A percentile compares a stretch with the other conserved stretches of the same genome.
phyloP scores from a whole-genome alignment of 1,140 invertebrate genomes.

The Drosophila nigromelanica region DNA sequence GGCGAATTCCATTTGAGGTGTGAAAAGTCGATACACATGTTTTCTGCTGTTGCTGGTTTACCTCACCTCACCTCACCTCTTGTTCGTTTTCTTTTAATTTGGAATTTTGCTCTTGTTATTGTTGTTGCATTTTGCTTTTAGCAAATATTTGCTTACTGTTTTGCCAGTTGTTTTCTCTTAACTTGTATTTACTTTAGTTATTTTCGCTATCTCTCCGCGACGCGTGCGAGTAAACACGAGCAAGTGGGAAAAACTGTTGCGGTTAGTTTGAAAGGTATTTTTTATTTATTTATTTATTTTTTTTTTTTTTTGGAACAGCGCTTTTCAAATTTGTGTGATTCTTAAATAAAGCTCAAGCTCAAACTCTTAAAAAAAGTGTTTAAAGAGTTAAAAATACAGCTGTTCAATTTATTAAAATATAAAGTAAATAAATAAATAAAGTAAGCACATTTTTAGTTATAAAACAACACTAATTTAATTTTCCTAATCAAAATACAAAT shows the following conservation, averaged over 20 bases:
- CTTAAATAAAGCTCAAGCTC: too few species aligned
- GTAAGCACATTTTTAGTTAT: too few species aligned
- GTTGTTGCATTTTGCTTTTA: constrained; percentile 29
- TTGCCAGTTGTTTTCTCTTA: constrained; percentile 54
- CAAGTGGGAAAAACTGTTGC: constrained; percentile 1
- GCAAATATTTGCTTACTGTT: constrained; percentile 56
- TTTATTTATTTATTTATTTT: too few species aligned
- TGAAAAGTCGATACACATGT: constrained; percentile 72
- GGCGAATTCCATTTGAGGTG: constrained; percentile 19
- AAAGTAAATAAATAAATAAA: too few species aligned
- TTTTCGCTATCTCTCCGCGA: constrained; percentile 26
- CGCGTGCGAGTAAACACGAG: constrained; percentile 49
- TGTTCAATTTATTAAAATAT: too few species aligned
- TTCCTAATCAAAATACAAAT: too few species aligned
- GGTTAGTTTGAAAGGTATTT: too few species aligned
- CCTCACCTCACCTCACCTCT: background rate
- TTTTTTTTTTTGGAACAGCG: too few species aligned
- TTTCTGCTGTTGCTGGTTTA: constrained; percentile 42
- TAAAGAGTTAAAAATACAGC: too few species aligned
- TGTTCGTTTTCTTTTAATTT: constrained; percentile 33
- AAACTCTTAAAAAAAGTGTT: too few species aligned
- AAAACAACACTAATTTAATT: too few species aligned
- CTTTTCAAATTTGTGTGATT: too few species aligned
- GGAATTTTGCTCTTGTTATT: constrained; percentile 12
- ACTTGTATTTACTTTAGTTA: constrained; percentile 57